Base-by-base conservation (phyloP, 2,888 invertebrate genomes). In the Gari tellinella region DNA sequence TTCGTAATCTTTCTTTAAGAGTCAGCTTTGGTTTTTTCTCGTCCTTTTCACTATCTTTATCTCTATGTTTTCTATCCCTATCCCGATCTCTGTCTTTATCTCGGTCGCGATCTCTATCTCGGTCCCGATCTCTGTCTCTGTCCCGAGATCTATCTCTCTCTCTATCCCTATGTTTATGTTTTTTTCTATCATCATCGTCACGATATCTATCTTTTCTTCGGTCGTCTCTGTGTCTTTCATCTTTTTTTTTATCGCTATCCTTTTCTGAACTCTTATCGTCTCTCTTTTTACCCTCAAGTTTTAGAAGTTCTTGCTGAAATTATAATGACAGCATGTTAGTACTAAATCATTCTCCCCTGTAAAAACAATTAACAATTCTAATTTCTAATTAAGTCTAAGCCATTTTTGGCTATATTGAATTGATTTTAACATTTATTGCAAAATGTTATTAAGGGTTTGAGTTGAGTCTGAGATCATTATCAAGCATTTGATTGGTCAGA, bases 1-100 rank as follows among this genome's bases (percentile, higher is more conserved):
- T 72, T 49, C 69, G 76, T 26, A 72, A 64, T 62, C 73, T 72
- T 51, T 73, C 76, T 66, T 78, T 72, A 19, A 79, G 69, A 15
- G 80, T 78, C 12, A 74, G 61, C 48, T 75, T 68, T 17, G 74
- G 73, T 52, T 75, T 76, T 26, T 75, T 70, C 37, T 76, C 62
- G 41, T 75, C 72, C 23, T 61, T 65, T 0, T 64, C 68, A 40
- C 31, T 1, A n/a, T 26, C 15, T 23, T 21, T 41, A 8, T 43
- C 38, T 14, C 64, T 72, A 4, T 61, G 60, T 12, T 77, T 68
- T 51, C 66, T 72, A 41, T 70, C 49, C n/a, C 56, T 62, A 14
- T 75, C 67, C 40, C 56, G 56, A 19, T 78, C 68, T 48, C 53
- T 73, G 17, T 79, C 79, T 43, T 57, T 60, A 38, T 51, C 63